Evolutionary conservation across 2,888 invertebrate species (phyloP), one percentile per base, ranked within the genome.

Genomic region (Theodoxus fluviatilis): DNA sequence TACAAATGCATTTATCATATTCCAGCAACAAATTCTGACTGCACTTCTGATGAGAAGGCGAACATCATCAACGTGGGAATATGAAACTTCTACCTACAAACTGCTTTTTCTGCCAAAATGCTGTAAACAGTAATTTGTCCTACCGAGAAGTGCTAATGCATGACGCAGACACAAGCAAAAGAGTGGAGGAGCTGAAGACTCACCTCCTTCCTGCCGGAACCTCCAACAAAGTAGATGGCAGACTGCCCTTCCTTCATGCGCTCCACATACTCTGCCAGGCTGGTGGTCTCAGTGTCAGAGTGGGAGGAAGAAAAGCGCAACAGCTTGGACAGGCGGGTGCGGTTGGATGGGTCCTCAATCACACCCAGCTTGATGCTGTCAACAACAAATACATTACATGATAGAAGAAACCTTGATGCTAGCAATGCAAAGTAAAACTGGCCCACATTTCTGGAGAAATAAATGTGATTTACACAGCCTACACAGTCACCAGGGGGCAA

Each of bases 321-420:
- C 72, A 99, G 90, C 89, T 99, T 99, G 73, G 98, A 95, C 69
- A 99, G 90, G 69, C 99, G 92, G 64, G 96, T 95, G 73, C 98
- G 92, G 90, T 99, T 99, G 80, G 94, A 92, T 52, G 97, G 94
- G 89, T 99, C 99, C 89, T 99, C 99, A 90, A 98, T 96, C 31
- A 98, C 92, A 71, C 99, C 99, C 80, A 98, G 90, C 89, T 98
- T 97, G 79, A 97, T 91, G 88, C 93, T 93, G 84, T 70, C 85
- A 84, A 57, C 37, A 70, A 64, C 69, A 61, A 72, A 67, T 25
- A 15, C 15, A 69, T 12, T n/a, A n/a, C n/a, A n/a, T n/a, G n/a
- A n/a, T 3, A 1, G 22, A 12, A 69, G 9, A 63, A 6, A 49
- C n/a, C 4, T 31, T 63, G n/a, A n/a, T n/a, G n/a, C n/a, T n/a